These are phyloP conservation scores for Aplochiton taeniatus DNA, from an alignment of 2,797 vertebrate genomes.

Conservation along the genomic window DNA sequence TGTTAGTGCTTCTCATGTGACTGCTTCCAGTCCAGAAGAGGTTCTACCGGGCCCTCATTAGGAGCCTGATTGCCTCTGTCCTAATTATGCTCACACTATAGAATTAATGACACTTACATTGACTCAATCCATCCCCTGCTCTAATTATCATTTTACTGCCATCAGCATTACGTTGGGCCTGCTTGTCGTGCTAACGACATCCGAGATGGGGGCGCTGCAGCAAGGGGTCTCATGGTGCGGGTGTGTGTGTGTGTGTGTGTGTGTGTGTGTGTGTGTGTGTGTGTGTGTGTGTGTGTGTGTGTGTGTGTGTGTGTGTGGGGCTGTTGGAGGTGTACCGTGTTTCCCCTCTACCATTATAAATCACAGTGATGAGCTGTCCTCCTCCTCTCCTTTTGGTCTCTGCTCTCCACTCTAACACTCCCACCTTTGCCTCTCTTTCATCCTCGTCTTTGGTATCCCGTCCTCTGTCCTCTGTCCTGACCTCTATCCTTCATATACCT, in stretches of 20 bases:
- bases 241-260: background rate
- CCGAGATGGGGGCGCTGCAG: background rate
- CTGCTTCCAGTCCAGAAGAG: slow-evolving; percentile 56
- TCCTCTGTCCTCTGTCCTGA: too few species aligned
- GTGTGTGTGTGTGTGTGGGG: background rate
- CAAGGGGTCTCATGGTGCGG: too few species aligned
- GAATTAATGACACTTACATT: slow-evolving; percentile 76
- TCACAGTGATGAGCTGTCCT: too few species aligned
- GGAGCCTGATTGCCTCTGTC: slow-evolving; percentile 70
- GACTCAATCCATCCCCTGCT: slow-evolving; percentile 68
- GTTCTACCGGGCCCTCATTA: slow-evolving; percentile 69
- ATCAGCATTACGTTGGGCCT: slow-evolving; percentile 52
- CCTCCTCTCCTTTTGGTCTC: too few species aligned
- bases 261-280: background rate
- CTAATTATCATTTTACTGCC: slow-evolving; percentile 67
- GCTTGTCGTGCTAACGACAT: slow-evolving; percentile 52
- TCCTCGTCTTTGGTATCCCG: too few species aligned
- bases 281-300: background rate
- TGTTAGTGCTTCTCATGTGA: slow-evolving; percentile 63
- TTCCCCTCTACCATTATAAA: too few species aligned
- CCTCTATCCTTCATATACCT: too few species aligned
- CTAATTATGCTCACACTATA: slow-evolving; percentile 72
- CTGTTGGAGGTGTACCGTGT: too few species aligned
- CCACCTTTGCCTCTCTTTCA: background rate
- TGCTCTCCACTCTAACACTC: background rate